These are phyloP conservation scores for Neuroscelio doddi DNA, from an alignment of 2,888 invertebrate species.

Conservation along the genomic window DNA sequence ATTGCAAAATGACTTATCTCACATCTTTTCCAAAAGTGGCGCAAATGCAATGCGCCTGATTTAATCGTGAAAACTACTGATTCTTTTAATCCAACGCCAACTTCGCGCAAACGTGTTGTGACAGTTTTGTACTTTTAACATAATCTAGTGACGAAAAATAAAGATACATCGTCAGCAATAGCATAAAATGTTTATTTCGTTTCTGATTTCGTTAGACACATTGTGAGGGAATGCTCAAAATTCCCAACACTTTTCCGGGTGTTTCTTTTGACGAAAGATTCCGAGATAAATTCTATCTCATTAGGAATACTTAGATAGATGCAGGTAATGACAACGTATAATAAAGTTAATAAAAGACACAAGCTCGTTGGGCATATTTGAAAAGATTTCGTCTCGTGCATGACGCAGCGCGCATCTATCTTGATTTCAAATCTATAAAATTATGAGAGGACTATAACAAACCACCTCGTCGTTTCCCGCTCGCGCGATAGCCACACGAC, in stretches of 20 bases:
- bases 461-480: conserved; percentile 38
- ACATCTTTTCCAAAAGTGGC: too few relatives aligned
- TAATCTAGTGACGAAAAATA: too few relatives aligned
- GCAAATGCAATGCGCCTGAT: too few relatives aligned
- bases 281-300: conserved; percentile 17
- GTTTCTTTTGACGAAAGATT: conserved; percentile 21
- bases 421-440: conserved; percentile 53
- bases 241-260: conserved; percentile 12
- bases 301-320: conserved; percentile 19
- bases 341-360: conserved; percentile 16
- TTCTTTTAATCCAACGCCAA: too few relatives aligned
- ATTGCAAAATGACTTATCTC: too few relatives aligned
- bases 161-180: too few relatives aligned
- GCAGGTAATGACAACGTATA: conserved; percentile 12
- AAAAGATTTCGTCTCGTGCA: conserved; percentile 12
- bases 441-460: conserved; percentile 50
- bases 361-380: conserved; percentile 4
- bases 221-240: not conserved
- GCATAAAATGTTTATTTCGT: too few relatives aligned
- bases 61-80: too few relatives aligned
- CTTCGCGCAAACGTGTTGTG: too few relatives aligned
- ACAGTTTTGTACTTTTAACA: too few relatives aligned
- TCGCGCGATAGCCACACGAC: conserved; percentile 40
- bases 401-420: conserved; percentile 44
- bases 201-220: conserved; percentile 9